Base-by-base conservation (phyloP, 2,113 vertebrate genomes). In the Festucalex cinctus region DNA sequence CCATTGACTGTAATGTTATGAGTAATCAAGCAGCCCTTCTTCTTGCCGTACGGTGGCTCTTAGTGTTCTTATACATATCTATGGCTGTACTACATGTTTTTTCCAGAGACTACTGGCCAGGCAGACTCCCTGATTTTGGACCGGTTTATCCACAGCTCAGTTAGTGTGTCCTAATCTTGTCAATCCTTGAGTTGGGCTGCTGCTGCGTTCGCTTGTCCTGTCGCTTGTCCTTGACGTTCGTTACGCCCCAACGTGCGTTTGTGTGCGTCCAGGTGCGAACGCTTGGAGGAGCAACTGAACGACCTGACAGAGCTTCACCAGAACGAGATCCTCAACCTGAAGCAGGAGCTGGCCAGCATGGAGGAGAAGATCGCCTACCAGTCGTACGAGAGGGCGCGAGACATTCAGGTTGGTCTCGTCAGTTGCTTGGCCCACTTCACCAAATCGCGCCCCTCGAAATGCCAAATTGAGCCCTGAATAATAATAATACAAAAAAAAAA, bases 351-450 rank as follows among this genome's bases (percentile, higher is more conserved):
- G 91, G 94, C 95, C 85, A 98, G 97, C 90, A 97, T 99, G 97
- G 97, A 99, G 87, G 97, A 99, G 89, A 99, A 99, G 82, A 98
- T 99, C 1, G 95, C 96, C n/a, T 99, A 99, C 75, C 97, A 99
- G 90, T 99, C 96, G 3, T 94, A 97, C 0, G 97, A 99, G 85
- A 89, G 97, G 80, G 95, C 91, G 63, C 77, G 89, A 74, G 92
- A 93, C 84, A 91, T 92, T 54, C 92, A 93, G 92, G 92, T 92
- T 69, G 36, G 85, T 83, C 24, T 51, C 17, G 19, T 72, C 37
- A 5, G 5, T 44, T 4, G 4, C 1, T 19, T 44, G 14, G 43
- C 5, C 3, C 43, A 44, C 14, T 2, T 5, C 43, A 44, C 12
- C 3, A 10, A 19, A 43, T 13, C 41, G 41, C 41, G 10, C 3